phyloP scores from a whole-genome alignment of 2,797 vertebrate species.

The Cichlasoma orientale region DNA sequence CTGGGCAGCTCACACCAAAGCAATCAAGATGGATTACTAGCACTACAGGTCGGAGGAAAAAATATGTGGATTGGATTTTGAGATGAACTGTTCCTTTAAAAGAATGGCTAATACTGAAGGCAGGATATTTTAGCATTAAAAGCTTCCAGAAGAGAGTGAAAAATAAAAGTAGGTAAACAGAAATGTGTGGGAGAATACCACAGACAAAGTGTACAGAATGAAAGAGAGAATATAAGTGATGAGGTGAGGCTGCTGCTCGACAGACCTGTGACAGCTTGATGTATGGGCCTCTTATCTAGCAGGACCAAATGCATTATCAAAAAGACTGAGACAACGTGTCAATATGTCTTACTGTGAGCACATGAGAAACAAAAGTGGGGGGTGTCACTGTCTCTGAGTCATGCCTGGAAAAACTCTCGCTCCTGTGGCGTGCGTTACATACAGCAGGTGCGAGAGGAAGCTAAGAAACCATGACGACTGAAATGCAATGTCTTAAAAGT shows the following conservation, averaged over 20 bases:
- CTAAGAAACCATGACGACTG: conserved; percentile 45
- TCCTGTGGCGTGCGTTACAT: conserved; percentile 33
- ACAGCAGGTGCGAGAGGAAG: conserved; percentile 35
- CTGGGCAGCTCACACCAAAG: background rate
- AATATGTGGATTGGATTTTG: background rate
- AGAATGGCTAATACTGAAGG: conserved; percentile 48
- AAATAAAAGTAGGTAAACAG: conserved; percentile 44
- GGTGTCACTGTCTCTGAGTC: conserved; percentile 46
- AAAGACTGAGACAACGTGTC: conserved; percentile 62
- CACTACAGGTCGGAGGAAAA: background rate
- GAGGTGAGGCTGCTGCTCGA: conserved; percentile 48
- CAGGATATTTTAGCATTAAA: conserved; percentile 38
- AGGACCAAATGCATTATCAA: conserved; percentile 66
- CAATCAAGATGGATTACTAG: background rate
- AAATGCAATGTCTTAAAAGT: conserved; percentile 48
- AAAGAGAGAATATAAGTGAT: conserved; percentile 52
- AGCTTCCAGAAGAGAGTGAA: conserved; percentile 20
- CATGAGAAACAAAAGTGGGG: conserved; percentile 39
- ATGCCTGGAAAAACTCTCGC: conserved; percentile 36
- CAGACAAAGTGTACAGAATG: conserved; percentile 32
- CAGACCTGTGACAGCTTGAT: conserved; percentile 60
- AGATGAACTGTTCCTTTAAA: background rate
- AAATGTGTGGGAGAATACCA: conserved; percentile 9
- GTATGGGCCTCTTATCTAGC: conserved; percentile 57
- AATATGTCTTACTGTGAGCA: conserved; percentile 57